Percentiles rank a stretch among this genome's conserved stretches.
Evolutionary conservation across 2,113 vertebrate species (phyloP).

Genomic region (Tautogolabrus adspersus): DNA sequence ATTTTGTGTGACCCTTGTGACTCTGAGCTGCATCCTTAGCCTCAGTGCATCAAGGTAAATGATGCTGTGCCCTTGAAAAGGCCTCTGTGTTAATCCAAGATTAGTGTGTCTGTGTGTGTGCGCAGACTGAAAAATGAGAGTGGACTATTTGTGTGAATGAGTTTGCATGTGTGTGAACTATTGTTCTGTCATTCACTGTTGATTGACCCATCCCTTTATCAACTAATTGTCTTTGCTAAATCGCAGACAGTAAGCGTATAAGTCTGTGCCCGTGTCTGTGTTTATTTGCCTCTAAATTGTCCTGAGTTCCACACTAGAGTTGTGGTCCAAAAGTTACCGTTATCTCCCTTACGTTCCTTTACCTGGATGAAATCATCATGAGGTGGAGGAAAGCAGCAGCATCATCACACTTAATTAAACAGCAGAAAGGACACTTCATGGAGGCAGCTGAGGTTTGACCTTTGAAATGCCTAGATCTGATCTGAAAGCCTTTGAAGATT

Average conservation of each 20-base stretch:
- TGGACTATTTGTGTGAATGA: conserved; percentile 29
- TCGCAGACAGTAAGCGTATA: neutral
- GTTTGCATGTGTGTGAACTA: neutral
- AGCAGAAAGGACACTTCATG: too few relatives aligned
- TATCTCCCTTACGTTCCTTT: neutral
- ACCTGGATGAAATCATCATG: too few relatives aligned
- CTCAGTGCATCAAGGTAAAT: conserved; percentile 65
- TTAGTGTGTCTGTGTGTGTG: conserved; percentile 56
- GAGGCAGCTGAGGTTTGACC: too few relatives aligned
- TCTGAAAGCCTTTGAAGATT: too few relatives aligned
- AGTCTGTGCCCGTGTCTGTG: neutral
- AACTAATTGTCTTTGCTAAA: neutral
- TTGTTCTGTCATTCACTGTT: neutral
- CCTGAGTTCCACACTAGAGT: conserved; percentile 1
- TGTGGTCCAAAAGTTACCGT: too few relatives aligned
- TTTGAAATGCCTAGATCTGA: too few relatives aligned
- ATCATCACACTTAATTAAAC: too few relatives aligned
- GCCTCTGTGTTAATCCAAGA: conserved; percentile 75
- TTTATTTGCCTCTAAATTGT: neutral
- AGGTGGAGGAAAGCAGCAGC: neutral
- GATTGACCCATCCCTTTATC: neutral
- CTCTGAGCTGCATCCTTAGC: conserved; percentile 38
- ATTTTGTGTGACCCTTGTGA: conserved; percentile 29
- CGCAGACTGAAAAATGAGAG: conserved; percentile 36
- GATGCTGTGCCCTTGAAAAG: conserved; percentile 75